These are phyloP conservation scores for Scotopteryx bipunctaria DNA, from an alignment of 2,888 invertebrate genomes.

Conservation along the genomic window DNA sequence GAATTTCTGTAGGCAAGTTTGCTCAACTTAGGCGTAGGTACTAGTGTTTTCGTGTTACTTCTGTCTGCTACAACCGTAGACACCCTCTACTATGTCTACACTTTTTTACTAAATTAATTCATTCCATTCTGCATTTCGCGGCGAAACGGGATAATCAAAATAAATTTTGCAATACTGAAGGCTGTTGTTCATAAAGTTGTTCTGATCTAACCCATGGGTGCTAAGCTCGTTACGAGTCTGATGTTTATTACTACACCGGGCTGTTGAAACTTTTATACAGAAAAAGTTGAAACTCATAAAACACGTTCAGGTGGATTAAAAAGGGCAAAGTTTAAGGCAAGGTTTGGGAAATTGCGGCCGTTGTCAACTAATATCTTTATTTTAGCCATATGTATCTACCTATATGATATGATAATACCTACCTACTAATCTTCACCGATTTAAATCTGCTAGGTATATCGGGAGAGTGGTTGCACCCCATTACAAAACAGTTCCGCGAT, in stretches of 20 bases:
- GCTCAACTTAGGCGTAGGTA: no score
- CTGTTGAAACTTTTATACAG: constrained; percentile 69
- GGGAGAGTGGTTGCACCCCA: no score
- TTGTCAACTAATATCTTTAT: constrained; percentile 39
- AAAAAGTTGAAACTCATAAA: constrained; percentile 75
- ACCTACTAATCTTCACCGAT: no score
- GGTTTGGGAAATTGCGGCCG: constrained; percentile 31
- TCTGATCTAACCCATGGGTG: constrained; percentile 16
- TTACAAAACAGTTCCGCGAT: no score
- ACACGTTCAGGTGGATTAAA: constrained; percentile 76
- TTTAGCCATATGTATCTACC: constrained; percentile 37
- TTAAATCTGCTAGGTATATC: constrained; percentile 18
- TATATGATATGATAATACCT: no score
- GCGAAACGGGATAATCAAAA: no score
- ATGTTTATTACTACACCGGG: constrained; percentile 61
- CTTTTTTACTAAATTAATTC: no score
- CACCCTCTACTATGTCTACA: no score
- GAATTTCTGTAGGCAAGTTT: not conserved
- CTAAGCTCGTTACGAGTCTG: constrained; percentile 46
- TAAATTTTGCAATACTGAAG: not conserved
- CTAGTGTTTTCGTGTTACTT: no score
- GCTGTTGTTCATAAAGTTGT: not conserved
- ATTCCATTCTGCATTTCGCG: no score
- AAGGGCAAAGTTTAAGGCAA: constrained; percentile 52
- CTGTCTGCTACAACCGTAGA: no score